Conservation (phyloP, 2,888 invertebrate species). For the Zeuzera pyrina region DNA sequence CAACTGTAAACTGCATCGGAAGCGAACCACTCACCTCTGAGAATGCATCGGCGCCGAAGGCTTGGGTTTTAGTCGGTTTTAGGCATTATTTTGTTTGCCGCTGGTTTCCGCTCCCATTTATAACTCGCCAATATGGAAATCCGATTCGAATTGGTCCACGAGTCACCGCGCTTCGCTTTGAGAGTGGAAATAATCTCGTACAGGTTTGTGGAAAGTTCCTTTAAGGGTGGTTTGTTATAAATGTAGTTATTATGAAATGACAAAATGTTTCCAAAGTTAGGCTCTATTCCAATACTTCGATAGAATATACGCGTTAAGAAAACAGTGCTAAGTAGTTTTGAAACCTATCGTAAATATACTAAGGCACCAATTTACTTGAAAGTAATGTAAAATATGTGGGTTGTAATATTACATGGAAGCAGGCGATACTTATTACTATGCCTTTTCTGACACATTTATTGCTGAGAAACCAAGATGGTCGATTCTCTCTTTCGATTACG, state of each 20-base stretch:
- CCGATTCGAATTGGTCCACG: constrained; percentile 45
- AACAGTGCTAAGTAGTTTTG: no score
- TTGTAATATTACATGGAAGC: no score
- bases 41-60: constrained; percentile 17
- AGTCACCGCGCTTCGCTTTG: constrained; percentile 36
- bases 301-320: no score
- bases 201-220: constrained; percentile 45
- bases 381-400: no score
- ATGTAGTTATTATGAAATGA: constrained; percentile 47
- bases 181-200: constrained; percentile 28
- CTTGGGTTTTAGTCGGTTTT: constrained; percentile 23
- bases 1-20: constrained; percentile 40
- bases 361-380: no score
- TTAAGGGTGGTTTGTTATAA: constrained; percentile 40
- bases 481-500: no score
- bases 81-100: constrained; percentile 20
- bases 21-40: constrained; percentile 35
- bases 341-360: no score
- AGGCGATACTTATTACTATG: no score
- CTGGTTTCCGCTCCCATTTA: constrained; percentile 22
- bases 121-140: constrained; percentile 34
- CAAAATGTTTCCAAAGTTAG: constrained; percentile 48
- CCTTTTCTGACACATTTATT: no score
- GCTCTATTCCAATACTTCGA: constrained; percentile 40
- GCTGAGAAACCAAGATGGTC: no score